A percentile compares a stretch with the other conserved stretches of the same genome.
Conservation (phyloP, 2,888 invertebrate genomes). For the Lepidochitona cinerea region DNA sequence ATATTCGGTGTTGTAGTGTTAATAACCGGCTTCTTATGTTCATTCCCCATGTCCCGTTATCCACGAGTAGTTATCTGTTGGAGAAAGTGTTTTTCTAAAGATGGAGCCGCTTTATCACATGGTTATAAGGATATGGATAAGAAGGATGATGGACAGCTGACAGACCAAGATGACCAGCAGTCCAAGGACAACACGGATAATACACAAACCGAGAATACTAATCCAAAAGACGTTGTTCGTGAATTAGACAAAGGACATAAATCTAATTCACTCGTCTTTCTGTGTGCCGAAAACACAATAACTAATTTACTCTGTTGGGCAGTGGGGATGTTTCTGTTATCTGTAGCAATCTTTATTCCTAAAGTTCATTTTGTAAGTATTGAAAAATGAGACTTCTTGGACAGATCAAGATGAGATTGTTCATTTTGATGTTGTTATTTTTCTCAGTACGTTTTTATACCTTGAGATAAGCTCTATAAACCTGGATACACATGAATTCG, state of each 20-base stretch:
- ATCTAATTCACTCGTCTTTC: not conserved
- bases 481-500: too few species aligned
- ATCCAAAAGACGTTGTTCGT: not conserved
- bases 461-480: too few species aligned
- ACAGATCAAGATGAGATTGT: too few species aligned
- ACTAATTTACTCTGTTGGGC: slow-evolving; percentile 6
- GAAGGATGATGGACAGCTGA: not conserved
- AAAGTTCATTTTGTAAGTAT: slow-evolving; percentile 25
- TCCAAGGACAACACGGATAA: too few species aligned
- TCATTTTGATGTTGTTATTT: too few species aligned
- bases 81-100: not conserved
- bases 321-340: slow-evolving; percentile 13
- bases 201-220: too few species aligned
- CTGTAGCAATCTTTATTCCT: slow-evolving; percentile 18
- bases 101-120: not conserved
- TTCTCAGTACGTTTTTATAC: too few species aligned
- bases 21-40: slow-evolving; percentile 23
- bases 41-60: slow-evolving; percentile 12
- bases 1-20: slow-evolving; percentile 23
- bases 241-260: not conserved
- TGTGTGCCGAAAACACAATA: not conserved
- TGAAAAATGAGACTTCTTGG: too few species aligned
- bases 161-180: not conserved
- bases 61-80: too few species aligned
- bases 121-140: slow-evolving; percentile 11